Base-by-base conservation (phyloP, 1,140 invertebrate species). In the Halictus rubicundus region DNA sequence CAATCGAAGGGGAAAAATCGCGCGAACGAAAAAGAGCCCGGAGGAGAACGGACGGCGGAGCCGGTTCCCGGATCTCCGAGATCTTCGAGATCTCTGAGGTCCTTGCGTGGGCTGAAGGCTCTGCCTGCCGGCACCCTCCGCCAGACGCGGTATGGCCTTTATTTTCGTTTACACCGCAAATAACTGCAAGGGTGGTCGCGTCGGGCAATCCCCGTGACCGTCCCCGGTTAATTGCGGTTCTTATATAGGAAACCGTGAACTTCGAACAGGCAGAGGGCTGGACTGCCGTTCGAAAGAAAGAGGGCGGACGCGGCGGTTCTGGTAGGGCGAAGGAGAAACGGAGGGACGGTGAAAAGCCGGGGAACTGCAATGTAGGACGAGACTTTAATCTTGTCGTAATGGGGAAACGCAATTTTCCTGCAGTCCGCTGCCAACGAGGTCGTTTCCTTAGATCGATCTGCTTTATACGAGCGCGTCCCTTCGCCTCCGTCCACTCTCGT, bases 341-440 rank as follows among this genome's bases (percentile, higher is more conserved):
- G 78, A 8, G 49, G 32, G 14, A 27, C 37, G 54, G 52, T 21
- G 54, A 37, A 61, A 27, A 61, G 39, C 60, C 52, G 42, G 32
- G 68, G 52, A 73, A 83, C 75, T 85, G 80, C 80, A 69, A 86
- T 80, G 72, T 85, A 63, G 80, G 60, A 85, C 61, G 69, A 73
- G 81, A 86, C 85, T 87, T 87, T 83, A 85, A 87, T 87, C 85
- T 87, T 81, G 74, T 75, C 85, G 85, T 87, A 87, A 87, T 86
- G 81, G 84, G 70, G 64, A 87, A 87, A 87, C 78, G 85, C 84
- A 87, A 86, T 87, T 87, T 84, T 86, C 85, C 77, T 78, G 71
- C 80, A 82, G 83, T 76, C 63, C 74, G 73, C 82, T 73, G 69
- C 68, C 83, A 82, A 78, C 83, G 74, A 85, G 79, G 60, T 61